Evolutionary conservation across 2,888 invertebrate species (phyloP), one percentile per base, ranked within the genome.

Genomic region (Drosophila tripunctata): DNA sequence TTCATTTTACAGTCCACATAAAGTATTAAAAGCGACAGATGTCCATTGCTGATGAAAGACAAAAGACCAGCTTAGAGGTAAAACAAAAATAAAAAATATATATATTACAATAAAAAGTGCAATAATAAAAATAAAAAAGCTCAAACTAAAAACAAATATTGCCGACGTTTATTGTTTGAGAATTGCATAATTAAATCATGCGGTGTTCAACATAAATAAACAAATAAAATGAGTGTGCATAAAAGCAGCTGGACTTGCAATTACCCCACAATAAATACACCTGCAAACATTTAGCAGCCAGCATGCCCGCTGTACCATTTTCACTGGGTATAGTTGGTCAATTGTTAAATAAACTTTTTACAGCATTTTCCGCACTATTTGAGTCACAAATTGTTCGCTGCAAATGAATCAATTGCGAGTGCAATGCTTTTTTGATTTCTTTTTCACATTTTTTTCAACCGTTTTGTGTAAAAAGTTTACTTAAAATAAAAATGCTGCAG

Each of bases 331-430:
- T 19, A 12, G 1, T 19, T 12, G 24, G 15, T 19, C 48, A 66
- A 71, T 87, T 86, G 75, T 70, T 65, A 50, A 78, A 82, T 44
- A 72, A 85, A 48, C 50, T 65, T 74, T 83, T 75, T 61, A 19
- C 44, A 45, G 47, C 68, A 63, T 77, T 75, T 87, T 82, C 82
- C 86, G 76, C 76, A 87, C 85, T 87, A 85, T 82, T 82, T 82
- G 85, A 75, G 45, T 47, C 67, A 27, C 33, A 78, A 81, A 82
- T 67, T 71, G 87, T 72, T 85, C 75, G 64, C 55, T 35, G 82
- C 78, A 56, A 67, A 83, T 69, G 67, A 87, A 87, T 84, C 87
- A 84, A 84, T 84, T 65, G 68, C 55, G 63, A 56, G 56, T 75
- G 65, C 38, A 48, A 57, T 61, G n/a, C n/a, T n/a, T n/a, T n/a